These are phyloP conservation scores for Acanthisitta chloris DNA, from an alignment of 2,113 vertebrate species.

Conservation along the genomic window DNA sequence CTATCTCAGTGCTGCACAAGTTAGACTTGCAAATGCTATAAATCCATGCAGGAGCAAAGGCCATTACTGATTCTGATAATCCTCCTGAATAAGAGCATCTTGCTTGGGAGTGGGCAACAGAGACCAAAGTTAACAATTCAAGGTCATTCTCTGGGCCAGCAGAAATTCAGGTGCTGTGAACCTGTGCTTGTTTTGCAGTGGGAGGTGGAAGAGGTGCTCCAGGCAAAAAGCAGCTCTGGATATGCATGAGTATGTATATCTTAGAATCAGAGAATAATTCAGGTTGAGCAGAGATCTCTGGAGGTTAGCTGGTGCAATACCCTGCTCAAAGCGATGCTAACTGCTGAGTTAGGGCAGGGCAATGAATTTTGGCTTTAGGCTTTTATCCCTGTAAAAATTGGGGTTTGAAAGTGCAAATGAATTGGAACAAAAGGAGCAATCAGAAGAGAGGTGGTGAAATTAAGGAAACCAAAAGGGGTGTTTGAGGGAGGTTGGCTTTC, in stretches of 20 bases:
- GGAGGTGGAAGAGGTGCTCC: background rate
- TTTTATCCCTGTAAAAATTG: background rate
- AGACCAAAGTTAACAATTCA: background rate
- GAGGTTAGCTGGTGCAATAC: background rate
- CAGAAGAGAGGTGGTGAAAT: background rate
- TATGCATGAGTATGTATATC: background rate
- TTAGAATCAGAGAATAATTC: background rate
- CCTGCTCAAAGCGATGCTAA: background rate
- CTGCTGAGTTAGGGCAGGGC: background rate
- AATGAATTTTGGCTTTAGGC: background rate
- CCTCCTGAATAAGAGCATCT: background rate
- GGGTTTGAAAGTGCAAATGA: background rate
- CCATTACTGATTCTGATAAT: background rate
- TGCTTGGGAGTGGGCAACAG: background rate
- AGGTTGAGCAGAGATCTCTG: background rate
- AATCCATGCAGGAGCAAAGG: conserved; percentile 22
- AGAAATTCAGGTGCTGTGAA: background rate
- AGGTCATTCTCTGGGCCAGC: background rate
- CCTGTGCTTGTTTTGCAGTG: background rate
- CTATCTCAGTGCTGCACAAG: background rate
- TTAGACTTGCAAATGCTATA: background rate
- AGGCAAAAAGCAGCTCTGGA: background rate
- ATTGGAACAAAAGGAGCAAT: background rate
- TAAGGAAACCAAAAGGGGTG: fast-evolving
- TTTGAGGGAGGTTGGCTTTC: background rate